These are phyloP conservation scores for Callocephalon fimbriatum DNA, from an alignment of 2,113 vertebrate genomes.

Conservation along the genomic window DNA sequence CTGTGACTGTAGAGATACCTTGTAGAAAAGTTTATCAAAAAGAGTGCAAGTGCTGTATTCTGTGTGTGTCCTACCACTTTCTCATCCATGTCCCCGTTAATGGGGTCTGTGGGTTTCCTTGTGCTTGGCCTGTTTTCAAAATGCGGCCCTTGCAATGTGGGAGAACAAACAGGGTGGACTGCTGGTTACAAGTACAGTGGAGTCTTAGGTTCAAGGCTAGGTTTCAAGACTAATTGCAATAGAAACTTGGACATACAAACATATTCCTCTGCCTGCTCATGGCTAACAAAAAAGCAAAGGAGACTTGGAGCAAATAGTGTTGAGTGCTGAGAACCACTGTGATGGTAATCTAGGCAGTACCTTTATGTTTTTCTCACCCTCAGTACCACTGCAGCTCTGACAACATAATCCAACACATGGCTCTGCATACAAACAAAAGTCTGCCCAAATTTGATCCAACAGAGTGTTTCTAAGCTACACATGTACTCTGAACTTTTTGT, in stretches of 20 bases:
- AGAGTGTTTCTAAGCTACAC: neutral
- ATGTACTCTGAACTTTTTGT: rapidly evolving
- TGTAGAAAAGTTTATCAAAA: neutral
- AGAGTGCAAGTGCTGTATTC: neutral
- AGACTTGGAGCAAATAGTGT: neutral
- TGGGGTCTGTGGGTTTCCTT: neutral
- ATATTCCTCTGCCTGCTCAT: neutral
- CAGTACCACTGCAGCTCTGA: neutral
- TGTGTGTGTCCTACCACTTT: neutral
- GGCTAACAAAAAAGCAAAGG: neutral
- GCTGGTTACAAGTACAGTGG: neutral
- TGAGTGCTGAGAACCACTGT: neutral
- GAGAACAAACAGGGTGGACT: neutral
- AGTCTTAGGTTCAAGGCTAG: neutral
- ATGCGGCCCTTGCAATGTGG: neutral
- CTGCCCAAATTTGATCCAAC: neutral
- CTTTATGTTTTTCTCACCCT: neutral
- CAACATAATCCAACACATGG: neutral
- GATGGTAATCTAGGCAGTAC: neutral
- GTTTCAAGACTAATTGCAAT: neutral
- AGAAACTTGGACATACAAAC: neutral
- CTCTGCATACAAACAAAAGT: neutral
- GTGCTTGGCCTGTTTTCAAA: neutral
- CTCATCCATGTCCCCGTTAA: neutral
- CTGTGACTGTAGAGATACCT: neutral